Base-by-base conservation (phyloP, 2,888 invertebrate genomes). In the Mythimna impura region DNA sequence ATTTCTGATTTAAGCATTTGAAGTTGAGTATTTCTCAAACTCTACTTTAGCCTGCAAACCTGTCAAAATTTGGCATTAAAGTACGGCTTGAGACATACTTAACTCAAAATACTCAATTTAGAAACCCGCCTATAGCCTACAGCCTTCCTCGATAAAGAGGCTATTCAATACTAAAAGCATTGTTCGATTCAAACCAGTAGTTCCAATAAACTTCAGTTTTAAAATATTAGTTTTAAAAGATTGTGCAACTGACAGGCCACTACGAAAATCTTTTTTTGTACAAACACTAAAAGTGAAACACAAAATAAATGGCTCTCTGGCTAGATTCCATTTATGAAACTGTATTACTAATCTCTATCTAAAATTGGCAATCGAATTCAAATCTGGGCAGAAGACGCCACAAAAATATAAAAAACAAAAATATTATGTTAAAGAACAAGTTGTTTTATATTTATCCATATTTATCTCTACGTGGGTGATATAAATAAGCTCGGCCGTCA, bases 391-490 rank as follows among this genome's bases (percentile, higher is more conserved):
- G 9, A 57, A 54, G 36, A 62, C 25, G 12, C 1, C 17, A 5
- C 17, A 17, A 68, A 25, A 55, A 9, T 1, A 14, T 43, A 57
- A 58, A 30, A 54, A 50, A 68, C 10, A 61, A 50, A 73, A 52
- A 52, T 57, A 50, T 75, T 43, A 9, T 30, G 20, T 12, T 36
- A 40, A 36, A 58, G 14, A 73, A 17, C n/a, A 54, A 63, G 22
- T 57, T 79, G 34, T 73, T 79, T 62, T 80, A 9, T 57, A 66
- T 61, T 79, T 72, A 50, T 76, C 58, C 50, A 30, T 65, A 61
- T 75, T 65, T 43, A 81, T 65, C 40, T 61, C 43, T 22, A 57
- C 57, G 78, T 81, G 76, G 75, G 64, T 25, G 75, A 75, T 75
- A 65, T 55, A 58, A 75, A 74, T 81, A 75, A 68, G 55, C 50